Evolutionary conservation across 2,797 vertebrate genomes (phyloP), one percentile per base, ranked within the genome.

Genomic region (Sternarchorhynchus goeldii): DNA sequence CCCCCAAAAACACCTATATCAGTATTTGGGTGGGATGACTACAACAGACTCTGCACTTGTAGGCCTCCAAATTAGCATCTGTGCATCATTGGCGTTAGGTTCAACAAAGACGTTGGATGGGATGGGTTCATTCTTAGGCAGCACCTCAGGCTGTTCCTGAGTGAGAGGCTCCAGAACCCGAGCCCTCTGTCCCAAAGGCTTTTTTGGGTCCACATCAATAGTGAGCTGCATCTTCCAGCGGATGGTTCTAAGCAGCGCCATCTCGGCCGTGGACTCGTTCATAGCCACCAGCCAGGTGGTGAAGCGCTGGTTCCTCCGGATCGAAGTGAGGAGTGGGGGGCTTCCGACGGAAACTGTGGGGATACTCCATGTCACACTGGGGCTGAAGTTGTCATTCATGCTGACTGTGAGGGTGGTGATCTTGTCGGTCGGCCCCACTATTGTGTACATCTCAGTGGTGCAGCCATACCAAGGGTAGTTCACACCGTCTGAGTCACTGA

Each of bases 311-410:
- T 96, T 93, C 81, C 95, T 91, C 85, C 92, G 90, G 85, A 95
- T 95, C 85, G 86, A 89, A 0, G 93, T 95, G 78, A 96, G 92
- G 72, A 90, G 92, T 78, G 95, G 89, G 86, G 93, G 90, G 2
- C 94, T 94, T 89, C 92, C 94, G 73, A 92, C 91, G 56, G 76
- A 79, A 0, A 92, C 94, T 78, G 95, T 92, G 0, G 95, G 95
- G 84, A 95, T 91, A 0, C 94, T 94, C 95, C 95, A 96, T 3
- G 95, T 95, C 86, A 96, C 94, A 0, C 95, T 96, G 14, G 95
- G 95, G 87, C 95, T 95, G 79, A 96, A 96, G 88, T 96, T 96
- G 87, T 96, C 95, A 0, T 95, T 96, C 95, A 96, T 96, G 89
- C 93, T 95, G 88, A 95, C 92, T 63, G 86, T 91, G 90, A 95